These are phyloP conservation scores for Escarpia spicata DNA, from an alignment of 2,888 invertebrate species.

Conservation along the genomic window DNA sequence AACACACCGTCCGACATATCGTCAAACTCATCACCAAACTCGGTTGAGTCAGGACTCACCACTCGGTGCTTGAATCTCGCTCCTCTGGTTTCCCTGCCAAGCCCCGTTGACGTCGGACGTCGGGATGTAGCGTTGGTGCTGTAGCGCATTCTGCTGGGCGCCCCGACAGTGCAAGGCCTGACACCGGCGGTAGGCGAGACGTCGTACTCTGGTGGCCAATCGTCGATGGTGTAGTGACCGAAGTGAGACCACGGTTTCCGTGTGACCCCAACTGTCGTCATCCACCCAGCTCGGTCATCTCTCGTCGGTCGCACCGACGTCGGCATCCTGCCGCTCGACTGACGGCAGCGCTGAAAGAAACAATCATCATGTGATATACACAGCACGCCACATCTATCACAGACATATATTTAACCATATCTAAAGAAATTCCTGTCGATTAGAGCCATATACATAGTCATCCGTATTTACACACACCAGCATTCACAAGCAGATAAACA, in stretches of 20 bases:
- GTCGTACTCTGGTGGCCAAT: neutral
- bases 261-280: neutral
- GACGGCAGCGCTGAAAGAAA: neutral
- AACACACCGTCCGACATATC: neutral
- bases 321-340: neutral
- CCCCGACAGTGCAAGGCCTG: constrained; percentile 2
- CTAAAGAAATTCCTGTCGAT: too few species aligned
- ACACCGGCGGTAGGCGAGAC: neutral
- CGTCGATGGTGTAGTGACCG: neutral
- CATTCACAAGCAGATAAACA: neutral
- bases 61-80: neutral
- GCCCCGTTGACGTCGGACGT: neutral
- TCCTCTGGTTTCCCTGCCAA: neutral
- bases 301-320: neutral
- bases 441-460: neutral
- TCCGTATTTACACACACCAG: neutral
- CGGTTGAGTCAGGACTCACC: neutral
- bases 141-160: neutral
- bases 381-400: too few species aligned
- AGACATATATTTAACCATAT: too few species aligned
- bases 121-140: neutral
- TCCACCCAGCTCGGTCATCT: neutral
- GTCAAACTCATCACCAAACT: neutral
- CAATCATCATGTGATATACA: too few species aligned
- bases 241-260: neutral